phyloP scores from a whole-genome alignment of 2,797 vertebrate species.

The Australoheros facetus region DNA sequence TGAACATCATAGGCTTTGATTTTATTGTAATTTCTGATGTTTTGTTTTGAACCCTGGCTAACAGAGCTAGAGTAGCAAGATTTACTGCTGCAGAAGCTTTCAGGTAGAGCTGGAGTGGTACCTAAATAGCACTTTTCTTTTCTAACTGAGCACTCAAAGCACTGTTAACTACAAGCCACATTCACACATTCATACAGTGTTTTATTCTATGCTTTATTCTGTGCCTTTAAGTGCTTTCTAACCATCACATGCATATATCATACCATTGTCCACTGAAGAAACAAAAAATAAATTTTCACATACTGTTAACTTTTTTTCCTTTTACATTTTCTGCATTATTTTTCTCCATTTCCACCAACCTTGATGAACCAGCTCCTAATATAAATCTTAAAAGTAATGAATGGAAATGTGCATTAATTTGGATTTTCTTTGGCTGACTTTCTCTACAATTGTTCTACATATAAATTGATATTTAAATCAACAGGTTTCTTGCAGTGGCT shows the following conservation, averaged over 20 bases:
- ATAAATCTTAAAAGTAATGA: too few relatives aligned
- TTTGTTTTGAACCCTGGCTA: background rate
- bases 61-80: background rate
- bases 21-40: background rate
- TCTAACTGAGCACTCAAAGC: background rate
- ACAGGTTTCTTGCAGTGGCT: too few relatives aligned
- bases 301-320: too few relatives aligned
- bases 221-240: background rate
- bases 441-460: too few relatives aligned
- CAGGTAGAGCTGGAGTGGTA: background rate
- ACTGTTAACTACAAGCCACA: background rate
- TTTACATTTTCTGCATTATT: background rate
- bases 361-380: too few relatives aligned
- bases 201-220: background rate
- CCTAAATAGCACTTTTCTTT: background rate
- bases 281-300: too few relatives aligned
- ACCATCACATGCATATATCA: background rate
- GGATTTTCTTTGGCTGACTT: too few relatives aligned
- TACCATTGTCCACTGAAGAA: background rate
- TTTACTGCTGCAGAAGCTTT: background rate
- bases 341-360: background rate
- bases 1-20: background rate
- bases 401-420: too few relatives aligned
- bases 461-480: too few relatives aligned
- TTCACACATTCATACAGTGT: background rate